These are phyloP conservation scores for Ophioninae sp. DNA, from an alignment of 2,888 invertebrate species.

Conservation along the genomic window DNA sequence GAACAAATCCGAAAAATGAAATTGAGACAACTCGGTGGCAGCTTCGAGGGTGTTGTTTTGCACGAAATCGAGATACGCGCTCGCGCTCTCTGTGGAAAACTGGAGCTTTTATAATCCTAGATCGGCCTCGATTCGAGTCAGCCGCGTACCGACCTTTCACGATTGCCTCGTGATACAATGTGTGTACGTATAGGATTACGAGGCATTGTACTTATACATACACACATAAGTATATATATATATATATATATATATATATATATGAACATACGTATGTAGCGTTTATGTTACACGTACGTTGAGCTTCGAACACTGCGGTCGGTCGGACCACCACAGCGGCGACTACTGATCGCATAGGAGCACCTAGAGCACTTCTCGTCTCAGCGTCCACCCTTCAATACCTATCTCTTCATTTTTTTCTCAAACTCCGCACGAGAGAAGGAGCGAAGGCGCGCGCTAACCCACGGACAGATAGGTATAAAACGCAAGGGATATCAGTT, in stretches of 20 bases:
- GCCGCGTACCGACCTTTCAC: conserved; percentile 57
- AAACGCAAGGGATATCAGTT: conserved; percentile 57
- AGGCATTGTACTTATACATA: background rate
- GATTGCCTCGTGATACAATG: conserved; percentile 56
- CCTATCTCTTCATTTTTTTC: conserved; percentile 46
- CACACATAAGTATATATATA: background rate
- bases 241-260: conserved; percentile 12
- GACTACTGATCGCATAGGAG: conserved; percentile 27
- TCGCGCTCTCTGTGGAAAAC: conserved; percentile 25
- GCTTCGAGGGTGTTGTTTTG: background rate
- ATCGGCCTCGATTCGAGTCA: conserved; percentile 54
- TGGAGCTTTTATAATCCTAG: conserved; percentile 58
- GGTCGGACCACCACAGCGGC: conserved; percentile 48
- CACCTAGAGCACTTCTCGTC: conserved; percentile 21
- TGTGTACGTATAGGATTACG: conserved; percentile 11
- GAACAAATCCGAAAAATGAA: background rate
- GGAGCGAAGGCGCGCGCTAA: conserved; percentile 29
- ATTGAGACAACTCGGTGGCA: background rate
- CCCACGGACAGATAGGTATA: conserved; percentile 49
- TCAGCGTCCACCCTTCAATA: conserved; percentile 52
- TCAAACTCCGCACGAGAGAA: conserved; percentile 44
- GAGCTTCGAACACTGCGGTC: conserved; percentile 35
- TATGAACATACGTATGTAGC: conserved; percentile 18
- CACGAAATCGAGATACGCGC: conserved; percentile 39
- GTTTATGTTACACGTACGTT: conserved; percentile 13